Conservation (phyloP, 2,888 invertebrate genomes). For the Apodemia mormo region DNA sequence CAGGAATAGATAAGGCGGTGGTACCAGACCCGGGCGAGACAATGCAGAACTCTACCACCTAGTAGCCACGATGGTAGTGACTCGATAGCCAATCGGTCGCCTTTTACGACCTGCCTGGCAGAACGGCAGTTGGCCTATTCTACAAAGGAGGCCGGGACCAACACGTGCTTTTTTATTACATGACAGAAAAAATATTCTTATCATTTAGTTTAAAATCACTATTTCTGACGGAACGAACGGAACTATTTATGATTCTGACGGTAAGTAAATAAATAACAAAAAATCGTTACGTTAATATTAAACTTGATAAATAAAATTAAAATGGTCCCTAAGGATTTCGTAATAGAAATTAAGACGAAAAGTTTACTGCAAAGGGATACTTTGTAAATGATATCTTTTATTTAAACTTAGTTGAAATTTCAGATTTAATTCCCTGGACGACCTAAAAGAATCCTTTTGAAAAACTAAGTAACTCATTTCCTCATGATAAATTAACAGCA, state of each 20-base stretch:
- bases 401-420: slow-evolving; percentile 53
- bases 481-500: not conserved
- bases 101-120: no score
- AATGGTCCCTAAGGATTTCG: slow-evolving; percentile 5
- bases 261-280: not conserved
- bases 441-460: slow-evolving; percentile 28
- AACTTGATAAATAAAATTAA: slow-evolving; percentile 20
- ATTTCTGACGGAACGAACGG: no score
- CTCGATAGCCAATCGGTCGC: no score
- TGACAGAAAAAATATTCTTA: no score
- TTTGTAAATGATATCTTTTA: slow-evolving; percentile 54
- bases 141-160: no score
- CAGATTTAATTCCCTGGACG: slow-evolving; percentile 44
- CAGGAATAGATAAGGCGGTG: no score
- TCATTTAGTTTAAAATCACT: no score
- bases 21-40: no score
- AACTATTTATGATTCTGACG: not conserved
- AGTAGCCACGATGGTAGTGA: no score
- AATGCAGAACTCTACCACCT: no score
- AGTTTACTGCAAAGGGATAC: slow-evolving; percentile 47
- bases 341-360: slow-evolving; percentile 40
- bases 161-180: no score
- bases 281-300: not conserved
- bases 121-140: no score
- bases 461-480: not conserved